Evolutionary conservation across 2,888 invertebrate genomes (phyloP).

Genomic region (Caenorhabditis sp.): DNA sequence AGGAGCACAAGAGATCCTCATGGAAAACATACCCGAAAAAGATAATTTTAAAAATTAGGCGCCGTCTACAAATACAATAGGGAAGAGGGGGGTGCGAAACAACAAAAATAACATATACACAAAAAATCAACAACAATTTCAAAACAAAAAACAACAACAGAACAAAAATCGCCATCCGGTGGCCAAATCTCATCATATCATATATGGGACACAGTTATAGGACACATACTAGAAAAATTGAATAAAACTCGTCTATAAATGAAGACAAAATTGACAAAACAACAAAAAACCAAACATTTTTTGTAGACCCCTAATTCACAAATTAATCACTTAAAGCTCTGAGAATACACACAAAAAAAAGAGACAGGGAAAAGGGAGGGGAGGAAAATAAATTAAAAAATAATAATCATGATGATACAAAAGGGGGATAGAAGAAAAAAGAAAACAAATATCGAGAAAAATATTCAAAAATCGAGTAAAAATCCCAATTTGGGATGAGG

Average conservation of each 20-base stretch:
- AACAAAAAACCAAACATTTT: no score
- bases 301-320: slow-evolving; percentile 18
- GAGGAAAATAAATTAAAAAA: slow-evolving; percentile 7
- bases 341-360: slow-evolving; percentile 23
- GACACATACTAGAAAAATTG: slow-evolving; percentile 6
- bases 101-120: slow-evolving; percentile 23
- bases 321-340: slow-evolving; percentile 45
- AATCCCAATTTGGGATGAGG: slow-evolving; percentile 6
- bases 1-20: no score
- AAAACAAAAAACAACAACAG: slow-evolving; percentile 1
- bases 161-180: slow-evolving; percentile 23
- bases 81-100: slow-evolving; percentile 2
- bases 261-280: background rate
- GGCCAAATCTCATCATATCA: slow-evolving; percentile 12
- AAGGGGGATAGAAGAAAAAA: background rate
- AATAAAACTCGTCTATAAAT: background rate
- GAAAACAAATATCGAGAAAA: no score
- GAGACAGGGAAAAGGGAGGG: slow-evolving; percentile 12
- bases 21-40: no score
- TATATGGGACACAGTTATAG: background rate
- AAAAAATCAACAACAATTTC: slow-evolving; percentile 13
- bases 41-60: no score
- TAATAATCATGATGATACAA: slow-evolving; percentile 4
- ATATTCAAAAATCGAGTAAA: slow-evolving; percentile 8
- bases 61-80: no score